Evolutionary conservation across 2,113 vertebrate species (phyloP).

Genomic region (Chaetodon trifascialis): DNA sequence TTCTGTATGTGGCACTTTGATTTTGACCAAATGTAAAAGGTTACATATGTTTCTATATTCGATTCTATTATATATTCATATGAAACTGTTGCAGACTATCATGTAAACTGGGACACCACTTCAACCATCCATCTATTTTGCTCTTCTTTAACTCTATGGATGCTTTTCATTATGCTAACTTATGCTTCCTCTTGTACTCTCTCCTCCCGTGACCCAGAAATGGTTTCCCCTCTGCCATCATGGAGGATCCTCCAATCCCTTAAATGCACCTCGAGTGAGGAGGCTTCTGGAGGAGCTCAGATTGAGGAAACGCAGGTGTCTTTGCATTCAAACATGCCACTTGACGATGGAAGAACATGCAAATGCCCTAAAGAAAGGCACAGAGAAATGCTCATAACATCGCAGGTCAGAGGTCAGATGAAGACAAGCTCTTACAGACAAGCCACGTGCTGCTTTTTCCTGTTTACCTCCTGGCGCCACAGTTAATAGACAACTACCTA

Average conservation of each 20-base stretch:
- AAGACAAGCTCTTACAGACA: slow-evolving; percentile 5
- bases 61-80: background rate
- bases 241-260: too few relatives aligned
- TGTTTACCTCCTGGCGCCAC: slow-evolving; percentile 38
- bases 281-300: too few relatives aligned
- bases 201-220: too few relatives aligned
- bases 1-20: background rate
- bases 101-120: background rate
- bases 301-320: too few relatives aligned
- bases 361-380: background rate
- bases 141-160: too few relatives aligned
- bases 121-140: background rate
- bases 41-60: background rate
- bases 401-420: slow-evolving; percentile 36
- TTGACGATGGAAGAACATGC: background rate
- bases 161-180: too few relatives aligned
- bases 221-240: too few relatives aligned
- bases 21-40: background rate
- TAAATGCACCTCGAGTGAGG: background rate
- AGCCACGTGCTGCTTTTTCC: slow-evolving; percentile 29
- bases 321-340: too few relatives aligned
- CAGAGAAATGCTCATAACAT: background rate
- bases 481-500: slow-evolving; percentile 34
- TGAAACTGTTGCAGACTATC: background rate
- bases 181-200: too few relatives aligned